Percentiles rank a stretch among this genome's conserved stretches.
These are phyloP conservation scores for Spodoptera litura DNA, from an alignment of 1,140 invertebrate genomes.

Conservation along the genomic window DNA sequence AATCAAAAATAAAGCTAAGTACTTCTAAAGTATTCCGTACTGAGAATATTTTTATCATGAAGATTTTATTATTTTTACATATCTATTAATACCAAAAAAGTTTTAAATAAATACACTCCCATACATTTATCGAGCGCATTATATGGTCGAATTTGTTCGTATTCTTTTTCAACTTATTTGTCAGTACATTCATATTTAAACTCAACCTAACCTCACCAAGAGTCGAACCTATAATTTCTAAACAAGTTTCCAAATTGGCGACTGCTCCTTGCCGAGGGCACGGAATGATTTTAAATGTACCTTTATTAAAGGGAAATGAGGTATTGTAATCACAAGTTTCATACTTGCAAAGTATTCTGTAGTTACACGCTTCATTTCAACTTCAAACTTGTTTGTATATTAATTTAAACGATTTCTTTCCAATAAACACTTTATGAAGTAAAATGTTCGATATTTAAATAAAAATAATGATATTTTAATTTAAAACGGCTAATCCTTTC, in stretches of 20 bases:
- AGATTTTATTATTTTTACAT: no score
- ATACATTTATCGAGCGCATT: neutral
- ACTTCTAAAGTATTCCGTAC: no score
- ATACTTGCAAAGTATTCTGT: constrained; percentile 39
- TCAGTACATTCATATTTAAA: constrained; percentile 42
- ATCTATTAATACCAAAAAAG: neutral
- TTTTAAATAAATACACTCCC: no score
- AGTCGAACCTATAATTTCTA: constrained; percentile 84
- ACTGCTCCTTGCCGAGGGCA: constrained; percentile 70
- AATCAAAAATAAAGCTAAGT: no score
- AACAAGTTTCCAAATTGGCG: constrained; percentile 84
- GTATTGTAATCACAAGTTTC: constrained; percentile 77
- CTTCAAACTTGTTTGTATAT: constrained; percentile 31
- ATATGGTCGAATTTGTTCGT: constrained; percentile 1
- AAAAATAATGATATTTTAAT: neutral
- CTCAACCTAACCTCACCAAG: constrained; percentile 63
- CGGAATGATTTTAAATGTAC: constrained; percentile 79
- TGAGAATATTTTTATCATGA: no score
- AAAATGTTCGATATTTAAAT: neutral
- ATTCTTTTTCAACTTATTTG: constrained; percentile 31
- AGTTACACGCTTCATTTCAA: constrained; percentile 14
- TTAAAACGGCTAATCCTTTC: neutral
- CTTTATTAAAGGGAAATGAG: constrained; percentile 82
- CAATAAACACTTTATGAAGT: no score
- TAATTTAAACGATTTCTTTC: neutral